Evolutionary conservation across 2,797 vertebrate genomes (phyloP), one percentile per base, ranked within the genome.

Genomic region (Leucoraja ocellata): DNA sequence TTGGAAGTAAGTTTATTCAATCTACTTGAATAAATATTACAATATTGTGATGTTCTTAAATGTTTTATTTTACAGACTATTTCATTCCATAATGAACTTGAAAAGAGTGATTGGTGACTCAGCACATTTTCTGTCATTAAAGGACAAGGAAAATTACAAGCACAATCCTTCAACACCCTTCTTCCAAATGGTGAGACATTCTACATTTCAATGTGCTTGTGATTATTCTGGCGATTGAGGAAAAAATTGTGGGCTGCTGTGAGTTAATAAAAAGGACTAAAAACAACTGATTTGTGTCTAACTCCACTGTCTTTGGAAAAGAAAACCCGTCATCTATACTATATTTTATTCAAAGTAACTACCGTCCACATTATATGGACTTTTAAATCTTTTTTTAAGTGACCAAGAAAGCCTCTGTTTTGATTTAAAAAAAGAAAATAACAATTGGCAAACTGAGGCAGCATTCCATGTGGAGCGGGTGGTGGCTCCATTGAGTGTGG

Each of bases 81-180:
- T 98, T 94, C 97, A 96, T 83, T 97, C 98, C 2, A 94, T 99
- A 94, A 94, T 97, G 94, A 97, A 96, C 93, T 93, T 99, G 96
- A 98, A 96, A 88, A 96, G 96, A 94, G 96, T 99, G 93, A 96
- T 98, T 90, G 96, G 95, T 94, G 97, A 97, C 94, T 97, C 98
- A 93, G 96, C 95, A 94, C 97, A 98, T 94, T 96, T 98, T 95
- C 97, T 99, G 94, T 95, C 98, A 90, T 95, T 99, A 61, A 96
- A 97, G 94, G 97, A 98, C 95, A 98, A 98, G 95, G 96, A 54
- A 93, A 93, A 93, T 0, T 98, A 97, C 86, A 94, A 93, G 74
- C 95, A 97, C 25, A 95, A 97, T 77, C 93, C 95, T 93, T 96
- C 97, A 68, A 95, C 95, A 54, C 95, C 96, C 11, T 96, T 98